Evolutionary conservation across 1,140 invertebrate genomes (phyloP).

Genomic region (Yoshiicerus persimilis): DNA sequence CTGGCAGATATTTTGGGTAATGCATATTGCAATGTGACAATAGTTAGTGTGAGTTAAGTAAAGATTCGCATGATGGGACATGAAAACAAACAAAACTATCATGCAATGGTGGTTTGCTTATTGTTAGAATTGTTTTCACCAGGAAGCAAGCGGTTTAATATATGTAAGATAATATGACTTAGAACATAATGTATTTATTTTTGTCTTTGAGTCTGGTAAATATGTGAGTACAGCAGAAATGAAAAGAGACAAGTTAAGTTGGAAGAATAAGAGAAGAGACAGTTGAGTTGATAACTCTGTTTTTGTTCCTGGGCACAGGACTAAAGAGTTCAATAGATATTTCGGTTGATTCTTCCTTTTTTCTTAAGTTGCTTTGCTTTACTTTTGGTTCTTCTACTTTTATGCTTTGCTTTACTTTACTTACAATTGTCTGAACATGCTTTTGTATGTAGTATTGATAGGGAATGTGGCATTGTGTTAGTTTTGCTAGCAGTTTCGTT

Average conservation of each 20-base stretch:
- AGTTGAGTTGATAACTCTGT: slow-evolving; percentile 12
- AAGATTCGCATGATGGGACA: background rate
- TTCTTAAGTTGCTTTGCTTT: slow-evolving; percentile 11
- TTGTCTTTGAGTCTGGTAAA: background rate
- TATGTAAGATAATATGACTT: background rate
- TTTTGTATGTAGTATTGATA: slow-evolving; percentile 15
- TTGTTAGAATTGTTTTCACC: background rate
- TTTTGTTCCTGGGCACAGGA: background rate
- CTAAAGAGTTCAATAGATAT: slow-evolving; percentile 23
- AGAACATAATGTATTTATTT: background rate
- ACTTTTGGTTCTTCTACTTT: background rate
- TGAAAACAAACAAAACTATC: background rate
- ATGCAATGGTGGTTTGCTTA: background rate
- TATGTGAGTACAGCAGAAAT: background rate
- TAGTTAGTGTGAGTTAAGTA: no score
- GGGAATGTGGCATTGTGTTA: slow-evolving; percentile 12
- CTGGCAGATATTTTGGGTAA: no score
- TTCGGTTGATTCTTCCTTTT: slow-evolving; percentile 11
- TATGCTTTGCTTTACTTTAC: slow-evolving; percentile 18
- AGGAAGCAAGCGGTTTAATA: background rate
- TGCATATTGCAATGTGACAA: no score
- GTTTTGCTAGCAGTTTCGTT: slow-evolving; percentile 2
- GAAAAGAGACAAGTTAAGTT: background rate
- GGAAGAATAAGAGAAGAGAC: background rate
- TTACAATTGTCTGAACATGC: slow-evolving; percentile 20